Base-by-base conservation (phyloP, 2,113 vertebrate genomes). In the Silurus glanis region DNA sequence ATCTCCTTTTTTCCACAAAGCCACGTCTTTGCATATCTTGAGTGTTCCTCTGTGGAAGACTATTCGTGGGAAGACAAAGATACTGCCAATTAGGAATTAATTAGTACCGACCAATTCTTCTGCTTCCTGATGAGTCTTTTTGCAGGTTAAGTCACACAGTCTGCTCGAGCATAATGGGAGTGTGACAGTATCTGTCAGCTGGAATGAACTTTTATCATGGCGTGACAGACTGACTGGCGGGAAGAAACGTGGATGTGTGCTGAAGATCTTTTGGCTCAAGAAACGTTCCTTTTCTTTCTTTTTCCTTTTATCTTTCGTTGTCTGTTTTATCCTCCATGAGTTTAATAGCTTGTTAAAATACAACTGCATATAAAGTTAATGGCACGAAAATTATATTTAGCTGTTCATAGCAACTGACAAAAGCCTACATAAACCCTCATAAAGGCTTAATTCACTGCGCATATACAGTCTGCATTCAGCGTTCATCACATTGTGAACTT, bases 1-100 rank as follows among this genome's bases (percentile, higher is more conserved):
- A 92, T 91, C 90, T 92, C 90, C 88, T 45, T 83, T 64, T 89
- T 89, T 64, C 76, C 71, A 25, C 51, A 55, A 91, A 25, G 17
- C 45, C 64, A 61, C 49, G 75, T 74, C 59, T 88, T 75, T 59
- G 55, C 53, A 89, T 80, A 75, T 89, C 56, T 78, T 64, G 28
- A 47, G n/a, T 12, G 23, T 80, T 49, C 49, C 81, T 59, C 75
- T 71, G 53, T 58, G 37, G 72, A 80, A 84, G 61, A 69, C 21
- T 69, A 71, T 69, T 85, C 72, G 59, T 5, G 80, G n/a, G 6
- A 51, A 87, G 71, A 87, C 86, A 74, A 74, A 86, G 83, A 85
- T 82, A 56, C 71, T 83, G 80, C 66, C 86, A 87, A 79, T 89
- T 84, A 89, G 78, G 64, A 84, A 80, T 56, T 59, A 87, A 87